Base-by-base conservation (phyloP, 2,797 vertebrate genomes). In the Poecile montanus region DNA sequence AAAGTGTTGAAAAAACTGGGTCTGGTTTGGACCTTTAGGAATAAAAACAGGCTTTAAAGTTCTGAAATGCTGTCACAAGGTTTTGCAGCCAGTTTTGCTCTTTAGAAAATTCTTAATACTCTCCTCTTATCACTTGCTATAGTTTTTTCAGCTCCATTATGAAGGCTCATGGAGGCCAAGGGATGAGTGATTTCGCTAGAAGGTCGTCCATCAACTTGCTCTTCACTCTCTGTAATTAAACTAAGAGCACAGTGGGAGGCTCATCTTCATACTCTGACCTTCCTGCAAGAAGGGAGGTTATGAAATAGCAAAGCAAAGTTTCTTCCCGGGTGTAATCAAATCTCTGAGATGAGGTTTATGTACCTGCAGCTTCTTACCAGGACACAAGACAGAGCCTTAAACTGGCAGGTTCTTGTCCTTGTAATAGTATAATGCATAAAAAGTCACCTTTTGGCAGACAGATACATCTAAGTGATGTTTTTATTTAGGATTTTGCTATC, bases 241-340 rank as follows among this genome's bases (percentile, higher is more conserved):
- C 84, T 79, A 66, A 67, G 74, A 86, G 90, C 90, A 71, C 86
- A 94, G 88, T 47, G 48, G 83, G 91, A 94, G 71, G 77, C 77
- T 95, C 86, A 82, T 93, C 84, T 95, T 94, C 84, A 87, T 85
- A 44, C 25, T 18, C 12, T 74, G 93, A 89, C 90, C 95, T 96
- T 96, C 79, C 61, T 85, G 45, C 40, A 67, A 63, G 84, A 57
- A 76, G 18, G 8, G 71, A 88, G 77, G 80, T 82, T 87, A 89
- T 76, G 81, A 85, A 93, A 91, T 7, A 76, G 44, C 44, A 81
- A 78, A 82, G 71, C 53, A 57, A 88, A 78, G 16, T 79, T 87
- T 85, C 86, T 92, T 88, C 56, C 51, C 57, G 51, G 2, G 6
- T 67, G 51, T 60, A 82, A 79, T 82, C 51, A 70, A 70, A 60